Percentiles rank a stretch among this genome's conserved stretches.
phyloP scores from a whole-genome alignment of 2,113 vertebrate genomes.

The Aegithalos caudatus region DNA sequence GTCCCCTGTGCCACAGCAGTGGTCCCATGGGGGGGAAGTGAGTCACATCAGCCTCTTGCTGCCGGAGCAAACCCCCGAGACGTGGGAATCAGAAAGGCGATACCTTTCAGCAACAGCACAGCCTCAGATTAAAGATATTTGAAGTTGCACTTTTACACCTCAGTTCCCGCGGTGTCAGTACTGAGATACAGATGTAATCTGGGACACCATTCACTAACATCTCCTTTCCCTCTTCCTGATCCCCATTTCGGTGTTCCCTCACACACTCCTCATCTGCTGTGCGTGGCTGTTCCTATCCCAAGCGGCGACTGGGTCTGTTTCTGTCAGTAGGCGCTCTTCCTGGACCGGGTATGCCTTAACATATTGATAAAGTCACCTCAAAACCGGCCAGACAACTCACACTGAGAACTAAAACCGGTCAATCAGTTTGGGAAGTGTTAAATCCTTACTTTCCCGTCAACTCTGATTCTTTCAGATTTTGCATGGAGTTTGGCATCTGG shows the following conservation, averaged over 20 bases:
- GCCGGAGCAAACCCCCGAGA: background rate
- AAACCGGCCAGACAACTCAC: background rate
- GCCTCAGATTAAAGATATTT: background rate
- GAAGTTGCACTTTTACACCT: accelerated
- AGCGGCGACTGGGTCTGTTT: background rate
- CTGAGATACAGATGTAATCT: background rate
- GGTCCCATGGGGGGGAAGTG: background rate
- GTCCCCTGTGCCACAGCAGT: background rate
- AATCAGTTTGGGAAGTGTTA: background rate
- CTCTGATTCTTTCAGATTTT: background rate
- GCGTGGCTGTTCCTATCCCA: accelerated
- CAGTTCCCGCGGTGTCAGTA: background rate
- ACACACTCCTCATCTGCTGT: background rate
- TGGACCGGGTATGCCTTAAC: accelerated
- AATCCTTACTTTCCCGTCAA: background rate
- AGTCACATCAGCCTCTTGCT: background rate
- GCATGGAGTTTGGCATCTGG: background rate
- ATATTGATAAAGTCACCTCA: background rate
- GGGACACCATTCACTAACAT: background rate
- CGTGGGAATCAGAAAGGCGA: background rate
- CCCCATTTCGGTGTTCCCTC: background rate
- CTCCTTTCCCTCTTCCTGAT: background rate
- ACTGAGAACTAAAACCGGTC: background rate
- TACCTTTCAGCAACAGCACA: background rate
- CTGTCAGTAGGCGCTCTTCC: background rate